Evolutionary conservation across 2,113 vertebrate species (phyloP), one percentile per base, ranked within the genome.

Genomic region (Phaetusa simplex): DNA sequence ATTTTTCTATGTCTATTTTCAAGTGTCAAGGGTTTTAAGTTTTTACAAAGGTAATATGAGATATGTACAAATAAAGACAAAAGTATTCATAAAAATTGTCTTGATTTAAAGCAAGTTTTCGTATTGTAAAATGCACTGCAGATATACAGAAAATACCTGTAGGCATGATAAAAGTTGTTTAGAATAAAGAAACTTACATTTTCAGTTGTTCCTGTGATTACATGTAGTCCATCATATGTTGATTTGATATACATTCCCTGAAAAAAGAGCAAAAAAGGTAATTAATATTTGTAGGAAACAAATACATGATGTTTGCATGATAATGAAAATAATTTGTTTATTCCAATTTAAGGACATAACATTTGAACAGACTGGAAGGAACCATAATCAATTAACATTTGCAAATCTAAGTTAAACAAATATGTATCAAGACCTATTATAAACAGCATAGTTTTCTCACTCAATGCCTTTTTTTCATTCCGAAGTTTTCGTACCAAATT

Each of bases 181-280:
- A 49, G 32, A 88, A 73, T 26, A 80, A 79, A 66, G 67, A 16
- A 55, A 55, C 98, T 98, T 95, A 98, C 98, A 29, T 99, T 99
- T 98, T 99, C 98, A 11, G 98, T 99, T 67, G 98, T 99, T 86
- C 98, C 98, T 49, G 98, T 98, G 90, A 99, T 98, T 72, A 98
- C 98, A 82, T 98, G 98, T 9, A 98, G 97, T 40, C 98, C 98
- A 59, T 99, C 98, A n/a, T 98, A 99, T 9, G 98, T 98, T 80
- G 98, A 98, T 91, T 98, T 99, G 88, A 99, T 99, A 94, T 99
- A 99, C 98, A 98, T 98, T 61, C 98, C 98, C 98, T 98, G 65
- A 61, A 93, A 96, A 93, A 92, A 83, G 16, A 96, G 34, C 29
- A 70, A 67, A 61, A 87, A 70, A 56, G 5, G 4, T 21, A 79